These are phyloP conservation scores for Camelus dromedarius DNA, from an alignment of 2,113 vertebrate genomes.

Conservation along the genomic window DNA sequence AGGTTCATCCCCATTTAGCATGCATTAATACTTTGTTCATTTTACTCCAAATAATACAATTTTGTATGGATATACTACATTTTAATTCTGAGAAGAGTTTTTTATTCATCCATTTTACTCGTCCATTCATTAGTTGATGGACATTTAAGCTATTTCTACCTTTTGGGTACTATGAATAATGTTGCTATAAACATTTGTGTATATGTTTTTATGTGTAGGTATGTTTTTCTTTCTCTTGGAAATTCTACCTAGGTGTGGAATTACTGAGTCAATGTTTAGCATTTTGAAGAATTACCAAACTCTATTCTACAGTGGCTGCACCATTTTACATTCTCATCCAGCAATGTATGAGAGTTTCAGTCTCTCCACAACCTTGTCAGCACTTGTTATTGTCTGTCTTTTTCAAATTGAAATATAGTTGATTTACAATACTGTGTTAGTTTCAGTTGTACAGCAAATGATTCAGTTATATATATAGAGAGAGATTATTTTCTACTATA, in stretches of 20 bases:
- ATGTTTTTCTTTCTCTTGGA: constrained; percentile 28
- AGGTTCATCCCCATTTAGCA: background rate
- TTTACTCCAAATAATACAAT: background rate
- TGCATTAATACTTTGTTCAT: background rate
- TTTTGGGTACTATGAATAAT: background rate
- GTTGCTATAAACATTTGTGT: background rate
- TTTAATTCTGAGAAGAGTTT: background rate
- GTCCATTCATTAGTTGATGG: background rate
- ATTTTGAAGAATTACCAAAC: constrained; percentile 33
- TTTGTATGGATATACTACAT: background rate
- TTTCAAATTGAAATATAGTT: background rate
- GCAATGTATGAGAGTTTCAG: background rate
- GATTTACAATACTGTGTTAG: background rate
- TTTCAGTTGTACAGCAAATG: background rate
- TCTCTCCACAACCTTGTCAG: background rate
- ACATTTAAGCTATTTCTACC: background rate
- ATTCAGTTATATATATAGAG: background rate
- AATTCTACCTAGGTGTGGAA: background rate
- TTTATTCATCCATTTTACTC: background rate
- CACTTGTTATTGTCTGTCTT: background rate
- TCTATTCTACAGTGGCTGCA: background rate
- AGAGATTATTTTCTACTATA: background rate
- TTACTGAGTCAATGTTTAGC: background rate
- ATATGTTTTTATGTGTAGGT: background rate
- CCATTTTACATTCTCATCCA: background rate